Base-by-base conservation (phyloP, 2,113 vertebrate species). In the Eurystomus gularis region DNA sequence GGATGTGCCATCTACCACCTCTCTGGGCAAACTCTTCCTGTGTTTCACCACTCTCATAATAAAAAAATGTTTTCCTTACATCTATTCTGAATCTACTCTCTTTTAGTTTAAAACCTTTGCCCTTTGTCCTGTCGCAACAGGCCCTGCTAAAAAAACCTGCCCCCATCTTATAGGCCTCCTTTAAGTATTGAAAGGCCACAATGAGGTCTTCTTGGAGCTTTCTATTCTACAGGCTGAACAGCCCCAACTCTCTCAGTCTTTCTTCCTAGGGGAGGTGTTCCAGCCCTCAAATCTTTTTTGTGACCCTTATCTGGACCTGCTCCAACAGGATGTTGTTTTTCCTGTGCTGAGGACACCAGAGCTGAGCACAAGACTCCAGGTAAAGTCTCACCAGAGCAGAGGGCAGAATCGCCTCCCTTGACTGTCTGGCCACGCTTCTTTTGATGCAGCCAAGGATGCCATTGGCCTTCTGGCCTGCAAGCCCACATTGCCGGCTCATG, bases 401-500 rank as follows among this genome's bases (percentile, higher is more conserved):
- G 29, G 17, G 10, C 4, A 52, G 28, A 40, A 52, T 20, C n/a
- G 2, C 48, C 37, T n/a, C 12, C 18, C 37, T 42, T 0, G 7
- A 52, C 29, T 28, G 49, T 20, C 46, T 79, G 21, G 60, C 21
- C 58, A 51, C 2, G 0, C 35, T 26, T 17, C 25, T 49, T 40
- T 26, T 20, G 12, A 26, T 40, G 9, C 60, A 40, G 35, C 29
- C 28, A 21, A 52, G 26, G 23, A 23, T 29, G 28, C 1, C 0
- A 3, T 9, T 49, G 44, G 8, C n/a, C 18, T 62, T 62, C 20
- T 19, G 44, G n/a, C 11, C 44, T 51, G 16, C 1, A 0, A 25
- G 57, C 2, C 1, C 44, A 31, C 16, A 5, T 17, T 61, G 25
- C 5, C 0, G 0, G 26, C 3, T 49, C 26, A 37, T 25, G 9